Percentiles rank a stretch among this genome's conserved stretches.
Evolutionary conservation across 2,888 invertebrate species (phyloP).

Genomic region (Smittia sp.): DNA sequence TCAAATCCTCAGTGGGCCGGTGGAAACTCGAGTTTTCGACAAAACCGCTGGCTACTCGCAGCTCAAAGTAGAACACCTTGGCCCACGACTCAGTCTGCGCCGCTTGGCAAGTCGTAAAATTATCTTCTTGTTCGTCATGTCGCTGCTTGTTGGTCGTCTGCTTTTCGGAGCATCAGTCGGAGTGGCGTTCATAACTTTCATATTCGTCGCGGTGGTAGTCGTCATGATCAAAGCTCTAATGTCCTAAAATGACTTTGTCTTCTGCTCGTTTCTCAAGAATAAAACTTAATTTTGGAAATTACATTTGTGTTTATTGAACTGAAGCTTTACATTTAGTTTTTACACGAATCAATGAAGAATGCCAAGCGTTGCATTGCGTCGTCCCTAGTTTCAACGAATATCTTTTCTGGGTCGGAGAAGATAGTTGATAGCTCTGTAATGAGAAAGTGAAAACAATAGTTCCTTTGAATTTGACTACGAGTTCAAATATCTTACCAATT

Average conservation of each 20-base stretch:
- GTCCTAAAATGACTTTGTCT: too few species aligned
- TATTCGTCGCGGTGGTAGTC: background rate
- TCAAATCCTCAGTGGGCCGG: slow-evolving; percentile 50
- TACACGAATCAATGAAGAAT: slow-evolving; percentile 60
- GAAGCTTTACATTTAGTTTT: too few species aligned
- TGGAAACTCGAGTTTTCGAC: slow-evolving; percentile 52
- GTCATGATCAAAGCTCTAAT: background rate
- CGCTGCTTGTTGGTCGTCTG: slow-evolving; percentile 47
- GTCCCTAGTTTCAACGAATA: slow-evolving; percentile 55
- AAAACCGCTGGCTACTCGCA: slow-evolving; percentile 49
- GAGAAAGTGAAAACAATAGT: slow-evolving; percentile 43
- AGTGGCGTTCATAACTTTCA: background rate
- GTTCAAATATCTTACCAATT: slow-evolving; percentile 48
- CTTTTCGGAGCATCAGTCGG: slow-evolving; percentile 47
- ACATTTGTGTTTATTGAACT: too few species aligned
- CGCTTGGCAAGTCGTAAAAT: slow-evolving; percentile 49
- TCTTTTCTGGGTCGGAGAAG: slow-evolving; percentile 55
- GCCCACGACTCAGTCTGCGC: slow-evolving; percentile 50
- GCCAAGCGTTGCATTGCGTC: slow-evolving; percentile 58
- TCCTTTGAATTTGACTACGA: slow-evolving; percentile 33
- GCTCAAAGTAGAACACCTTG: slow-evolving; percentile 48
- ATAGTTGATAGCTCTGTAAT: slow-evolving; percentile 52
- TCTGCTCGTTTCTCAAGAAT: too few species aligned
- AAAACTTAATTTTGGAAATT: too few species aligned
- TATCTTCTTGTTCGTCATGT: slow-evolving; percentile 45